Percentiles rank a stretch among this genome's conserved stretches.
Conservation (phyloP, 2,888 invertebrate genomes). For the Stegophylla sp. region DNA sequence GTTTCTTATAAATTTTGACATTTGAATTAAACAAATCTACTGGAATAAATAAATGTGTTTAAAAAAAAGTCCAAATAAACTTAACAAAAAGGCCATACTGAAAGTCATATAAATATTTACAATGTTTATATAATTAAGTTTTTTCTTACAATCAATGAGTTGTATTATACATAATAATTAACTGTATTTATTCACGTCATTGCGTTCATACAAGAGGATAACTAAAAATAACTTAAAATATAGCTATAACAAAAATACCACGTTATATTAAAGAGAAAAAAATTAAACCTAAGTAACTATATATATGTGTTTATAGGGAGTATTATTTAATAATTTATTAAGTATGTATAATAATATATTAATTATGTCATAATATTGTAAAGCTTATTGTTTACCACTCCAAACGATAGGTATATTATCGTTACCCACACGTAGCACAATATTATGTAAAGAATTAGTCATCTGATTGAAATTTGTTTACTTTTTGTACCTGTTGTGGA, state of each 20-base stretch:
- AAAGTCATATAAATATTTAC: neutral
- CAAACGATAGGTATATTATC: neutral
- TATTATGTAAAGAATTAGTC: constrained; percentile 56
- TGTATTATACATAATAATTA: too few relatives aligned
- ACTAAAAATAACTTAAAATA: too few relatives aligned
- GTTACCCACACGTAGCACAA: neutral
- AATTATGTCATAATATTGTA: neutral
- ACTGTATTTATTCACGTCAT: too few relatives aligned
- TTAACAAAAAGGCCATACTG: constrained; percentile 42
- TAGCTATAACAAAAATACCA: neutral
- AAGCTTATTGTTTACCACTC: constrained; percentile 23
- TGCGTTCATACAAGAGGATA: too few relatives aligned
- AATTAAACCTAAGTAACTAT: neutral
- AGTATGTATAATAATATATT: neutral
- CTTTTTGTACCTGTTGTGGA: constrained; percentile 82
- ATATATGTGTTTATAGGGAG: too few relatives aligned
- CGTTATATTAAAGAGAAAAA: neutral
- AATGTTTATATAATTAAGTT: neutral
- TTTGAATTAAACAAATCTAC: neutral
- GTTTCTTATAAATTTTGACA: neutral
- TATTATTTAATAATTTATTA: too few relatives aligned
- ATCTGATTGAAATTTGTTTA: constrained; percentile 59
- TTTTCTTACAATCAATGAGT: neutral
- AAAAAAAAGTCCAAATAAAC: neutral
- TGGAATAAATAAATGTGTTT: too few relatives aligned